A percentile compares a stretch with the other conserved stretches of the same genome.
These are phyloP conservation scores for Oscheius myriophilus DNA, from an alignment of 2,888 invertebrate species.

Conservation along the genomic window DNA sequence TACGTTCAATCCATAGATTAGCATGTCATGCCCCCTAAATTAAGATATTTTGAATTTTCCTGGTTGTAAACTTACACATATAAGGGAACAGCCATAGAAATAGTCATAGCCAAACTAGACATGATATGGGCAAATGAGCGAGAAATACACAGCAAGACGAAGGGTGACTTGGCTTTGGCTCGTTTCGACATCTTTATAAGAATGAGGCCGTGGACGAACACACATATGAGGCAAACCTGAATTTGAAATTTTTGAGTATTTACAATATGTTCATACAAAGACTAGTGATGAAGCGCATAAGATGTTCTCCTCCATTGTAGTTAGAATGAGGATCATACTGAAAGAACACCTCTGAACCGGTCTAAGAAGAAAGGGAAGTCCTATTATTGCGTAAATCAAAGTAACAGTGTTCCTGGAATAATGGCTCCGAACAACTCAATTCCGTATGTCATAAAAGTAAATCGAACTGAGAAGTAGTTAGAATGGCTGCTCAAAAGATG, in stretches of 20 bases:
- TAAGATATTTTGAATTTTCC: neutral
- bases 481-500: neutral
- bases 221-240: slow-evolving; percentile 16
- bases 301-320: slow-evolving; percentile 8
- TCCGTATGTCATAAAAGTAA: neutral
- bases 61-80: neutral
- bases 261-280: neutral
- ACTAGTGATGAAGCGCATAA: slow-evolving; percentile 15
- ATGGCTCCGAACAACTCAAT: neutral
- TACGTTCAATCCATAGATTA: slow-evolving; percentile 12
- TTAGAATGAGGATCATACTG: neutral
- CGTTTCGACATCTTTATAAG: slow-evolving; percentile 1
- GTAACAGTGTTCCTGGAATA: neutral
- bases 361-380: neutral
- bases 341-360: neutral
- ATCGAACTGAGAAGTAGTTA: neutral
- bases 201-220: slow-evolving; percentile 8
- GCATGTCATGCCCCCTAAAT: neutral
- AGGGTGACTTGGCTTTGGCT: slow-evolving; percentile 5
- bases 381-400: neutral
- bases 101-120: slow-evolving; percentile 15
- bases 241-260: neutral
- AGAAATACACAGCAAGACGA: slow-evolving; percentile 12
- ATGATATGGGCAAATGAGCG: slow-evolving; percentile 8
- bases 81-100: slow-evolving; percentile 22